Percentiles rank a stretch among this genome's conserved stretches.
These are phyloP conservation scores for Corythaeola cristata DNA, from an alignment of 2,113 vertebrate genomes.

Conservation along the genomic window DNA sequence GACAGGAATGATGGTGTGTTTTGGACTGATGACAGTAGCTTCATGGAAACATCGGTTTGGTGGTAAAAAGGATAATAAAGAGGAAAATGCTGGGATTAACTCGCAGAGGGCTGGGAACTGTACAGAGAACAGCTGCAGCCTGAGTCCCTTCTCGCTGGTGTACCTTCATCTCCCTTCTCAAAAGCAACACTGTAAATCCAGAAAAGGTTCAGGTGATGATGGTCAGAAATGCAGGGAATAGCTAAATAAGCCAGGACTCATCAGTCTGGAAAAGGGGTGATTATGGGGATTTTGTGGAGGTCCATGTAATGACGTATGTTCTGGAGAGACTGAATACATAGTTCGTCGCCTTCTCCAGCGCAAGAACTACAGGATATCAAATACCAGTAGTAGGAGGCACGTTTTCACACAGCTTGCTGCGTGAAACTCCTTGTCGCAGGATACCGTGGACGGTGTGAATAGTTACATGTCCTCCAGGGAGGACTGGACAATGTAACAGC, in stretches of 20 bases:
- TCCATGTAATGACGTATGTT: background rate
- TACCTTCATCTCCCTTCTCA: background rate
- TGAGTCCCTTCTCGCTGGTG: background rate
- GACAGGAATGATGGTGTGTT: background rate
- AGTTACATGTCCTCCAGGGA: background rate
- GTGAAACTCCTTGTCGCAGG: background rate
- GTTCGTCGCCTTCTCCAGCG: background rate
- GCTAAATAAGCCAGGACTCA: background rate
- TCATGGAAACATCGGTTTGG: background rate
- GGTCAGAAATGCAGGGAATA: background rate
- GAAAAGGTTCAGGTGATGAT: background rate
- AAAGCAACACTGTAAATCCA: background rate
- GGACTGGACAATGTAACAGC: background rate
- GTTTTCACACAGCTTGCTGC: rapidly evolving
- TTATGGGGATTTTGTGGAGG: background rate
- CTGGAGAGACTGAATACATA: background rate
- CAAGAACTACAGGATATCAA: background rate
- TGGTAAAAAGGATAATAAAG: background rate
- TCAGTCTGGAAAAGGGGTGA: background rate
- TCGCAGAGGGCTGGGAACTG: background rate
- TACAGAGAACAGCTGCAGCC: background rate
- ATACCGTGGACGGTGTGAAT: background rate
- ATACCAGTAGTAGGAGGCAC: background rate
- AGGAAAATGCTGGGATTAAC: background rate
- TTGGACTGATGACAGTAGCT: background rate